Percentiles rank a stretch among this genome's conserved stretches.
These are phyloP conservation scores for Pedionomus torquatus DNA, from an alignment of 2,113 vertebrate genomes.

Conservation along the genomic window DNA sequence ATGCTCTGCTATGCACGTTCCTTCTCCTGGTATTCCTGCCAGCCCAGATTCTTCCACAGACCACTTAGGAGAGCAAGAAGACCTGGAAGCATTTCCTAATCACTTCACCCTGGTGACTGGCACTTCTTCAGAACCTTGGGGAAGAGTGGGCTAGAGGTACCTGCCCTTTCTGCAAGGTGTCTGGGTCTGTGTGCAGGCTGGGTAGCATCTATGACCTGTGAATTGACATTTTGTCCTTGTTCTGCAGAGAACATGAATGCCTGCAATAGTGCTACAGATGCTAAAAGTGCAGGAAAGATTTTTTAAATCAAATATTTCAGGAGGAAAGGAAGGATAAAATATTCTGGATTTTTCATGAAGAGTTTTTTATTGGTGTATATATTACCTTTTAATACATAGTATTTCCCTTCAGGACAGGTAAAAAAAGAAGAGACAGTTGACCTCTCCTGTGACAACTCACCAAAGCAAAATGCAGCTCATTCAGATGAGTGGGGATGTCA, in stretches of 20 bases:
- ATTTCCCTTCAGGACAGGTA: neutral
- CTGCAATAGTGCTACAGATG: neutral
- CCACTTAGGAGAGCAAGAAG: neutral
- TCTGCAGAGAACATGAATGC: neutral
- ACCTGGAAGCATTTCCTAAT: neutral
- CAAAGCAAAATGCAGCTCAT: neutral
- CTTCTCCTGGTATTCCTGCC: neutral
- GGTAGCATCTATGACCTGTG: rapidly evolving
- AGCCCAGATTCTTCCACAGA: neutral
- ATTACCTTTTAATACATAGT: neutral
- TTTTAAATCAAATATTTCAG: neutral
- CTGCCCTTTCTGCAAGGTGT: neutral
- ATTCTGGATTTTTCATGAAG: neutral
- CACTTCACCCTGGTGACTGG: neutral
- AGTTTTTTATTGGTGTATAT: neutral
- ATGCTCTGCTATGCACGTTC: neutral
- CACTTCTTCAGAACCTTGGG: neutral
- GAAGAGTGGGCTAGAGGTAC: neutral
- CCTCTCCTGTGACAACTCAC: neutral
- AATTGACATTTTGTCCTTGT: neutral
- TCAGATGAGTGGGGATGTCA: neutral
- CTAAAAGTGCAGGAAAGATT: neutral
- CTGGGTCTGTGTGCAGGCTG: neutral
- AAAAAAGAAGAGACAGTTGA: neutral
- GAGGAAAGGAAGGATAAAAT: neutral